phyloP scores from a whole-genome alignment of 2,888 invertebrate genomes.

The Limnephilus lunatus region DNA sequence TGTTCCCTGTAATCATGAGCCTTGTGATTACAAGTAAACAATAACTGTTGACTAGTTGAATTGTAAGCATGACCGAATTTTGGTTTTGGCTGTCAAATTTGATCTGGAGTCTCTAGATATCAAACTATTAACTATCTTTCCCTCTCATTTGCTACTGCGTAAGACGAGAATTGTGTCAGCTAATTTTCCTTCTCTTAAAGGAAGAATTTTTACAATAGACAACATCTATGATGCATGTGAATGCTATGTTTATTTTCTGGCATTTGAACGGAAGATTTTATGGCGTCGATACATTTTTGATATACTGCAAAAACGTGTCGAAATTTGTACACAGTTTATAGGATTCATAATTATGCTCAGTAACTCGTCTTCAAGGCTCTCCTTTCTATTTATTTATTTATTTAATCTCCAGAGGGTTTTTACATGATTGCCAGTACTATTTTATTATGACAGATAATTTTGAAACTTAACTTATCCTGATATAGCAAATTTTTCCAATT shows the following conservation, averaged over 20 bases:
- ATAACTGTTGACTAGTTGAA: background rate
- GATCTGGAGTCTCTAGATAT: background rate
- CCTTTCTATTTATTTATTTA: too few relatives aligned
- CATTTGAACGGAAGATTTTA: background rate
- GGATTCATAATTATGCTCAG: too few relatives aligned
- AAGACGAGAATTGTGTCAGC: background rate
- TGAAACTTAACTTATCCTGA: too few relatives aligned
- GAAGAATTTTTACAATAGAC: background rate
- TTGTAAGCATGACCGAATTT: background rate
- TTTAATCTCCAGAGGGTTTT: too few relatives aligned
- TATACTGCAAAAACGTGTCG: background rate
- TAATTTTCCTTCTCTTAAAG: background rate
- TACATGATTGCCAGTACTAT: too few relatives aligned
- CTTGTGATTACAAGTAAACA: too few relatives aligned
- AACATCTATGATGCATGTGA: too few relatives aligned
- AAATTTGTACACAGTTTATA: background rate
- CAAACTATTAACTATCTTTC: background rate
- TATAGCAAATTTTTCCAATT: too few relatives aligned
- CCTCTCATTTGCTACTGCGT: background rate
- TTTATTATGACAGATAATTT: too few relatives aligned
- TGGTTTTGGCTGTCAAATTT: background rate
- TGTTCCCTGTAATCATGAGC: too few relatives aligned
- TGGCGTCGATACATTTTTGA: background rate
- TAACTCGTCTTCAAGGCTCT: background rate
- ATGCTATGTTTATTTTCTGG: background rate